Percentiles rank a stretch among this genome's conserved stretches.
Conservation (phyloP, 1,140 invertebrate species). For the Platorchestia sp. region DNA sequence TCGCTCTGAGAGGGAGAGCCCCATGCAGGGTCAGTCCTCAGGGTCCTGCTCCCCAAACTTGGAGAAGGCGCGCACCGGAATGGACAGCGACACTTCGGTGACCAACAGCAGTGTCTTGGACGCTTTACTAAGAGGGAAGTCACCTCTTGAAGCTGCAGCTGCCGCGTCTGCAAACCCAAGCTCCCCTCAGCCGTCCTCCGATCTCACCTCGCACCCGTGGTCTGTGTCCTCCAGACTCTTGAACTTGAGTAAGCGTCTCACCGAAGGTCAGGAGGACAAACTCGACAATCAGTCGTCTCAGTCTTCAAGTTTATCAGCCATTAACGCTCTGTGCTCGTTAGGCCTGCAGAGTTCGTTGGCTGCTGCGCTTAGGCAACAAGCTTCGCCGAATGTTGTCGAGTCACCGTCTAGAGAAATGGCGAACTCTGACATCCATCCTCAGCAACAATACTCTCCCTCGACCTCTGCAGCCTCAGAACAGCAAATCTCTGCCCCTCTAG, state of each 20-base stretch:
- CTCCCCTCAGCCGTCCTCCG: slow-evolving; percentile 1
- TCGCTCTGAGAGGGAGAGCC: slow-evolving; percentile 65
- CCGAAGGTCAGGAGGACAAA: slow-evolving; percentile 12
- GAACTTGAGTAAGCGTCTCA: slow-evolving; percentile 28
- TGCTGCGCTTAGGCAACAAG: not conserved
- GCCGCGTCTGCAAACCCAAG: not conserved
- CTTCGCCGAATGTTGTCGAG: not conserved
- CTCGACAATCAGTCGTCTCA: not conserved
- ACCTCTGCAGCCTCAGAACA: not conserved
- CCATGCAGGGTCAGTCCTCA: not conserved
- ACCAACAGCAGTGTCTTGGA: slow-evolving; percentile 64
- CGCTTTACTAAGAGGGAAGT: slow-evolving; percentile 62
- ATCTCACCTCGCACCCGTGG: not conserved
- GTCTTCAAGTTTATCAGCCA: slow-evolving; percentile 21
- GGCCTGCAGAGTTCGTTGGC: slow-evolving; percentile 23
- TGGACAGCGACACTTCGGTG: slow-evolving; percentile 51
- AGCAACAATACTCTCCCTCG: not conserved
- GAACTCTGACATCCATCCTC: not conserved
- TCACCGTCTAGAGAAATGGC: slow-evolving; percentile 23
- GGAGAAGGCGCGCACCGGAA: slow-evolving; percentile 5
- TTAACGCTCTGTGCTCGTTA: slow-evolving; percentile 29
- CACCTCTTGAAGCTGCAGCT: slow-evolving; percentile 18
- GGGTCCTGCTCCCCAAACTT: slow-evolving; percentile 30
- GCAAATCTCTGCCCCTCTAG: not conserved
- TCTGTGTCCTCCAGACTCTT: slow-evolving; percentile 12